Percentiles rank a stretch among this genome's conserved stretches.
phyloP scores from a whole-genome alignment of 2,113 vertebrate genomes.

The Otis tarda region DNA sequence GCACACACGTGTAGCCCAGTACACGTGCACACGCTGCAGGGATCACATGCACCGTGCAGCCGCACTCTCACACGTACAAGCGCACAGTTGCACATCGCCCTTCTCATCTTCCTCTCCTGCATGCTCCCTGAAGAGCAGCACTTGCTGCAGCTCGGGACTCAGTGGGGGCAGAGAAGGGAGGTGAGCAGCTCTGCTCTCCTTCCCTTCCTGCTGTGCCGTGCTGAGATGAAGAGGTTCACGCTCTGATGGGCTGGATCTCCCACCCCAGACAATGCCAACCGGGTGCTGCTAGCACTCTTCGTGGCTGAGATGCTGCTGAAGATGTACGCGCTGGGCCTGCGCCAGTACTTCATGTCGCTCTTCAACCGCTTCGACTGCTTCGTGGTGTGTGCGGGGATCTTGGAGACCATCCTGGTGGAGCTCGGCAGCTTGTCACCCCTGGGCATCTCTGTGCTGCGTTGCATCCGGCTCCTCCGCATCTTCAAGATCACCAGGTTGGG shows the following conservation, averaged over 20 bases:
- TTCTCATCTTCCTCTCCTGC: background rate
- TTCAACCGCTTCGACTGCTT: slow-evolving; percentile 99
- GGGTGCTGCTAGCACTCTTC: slow-evolving; percentile 87
- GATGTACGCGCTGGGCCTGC: slow-evolving; percentile 92
- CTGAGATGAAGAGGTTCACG: background rate
- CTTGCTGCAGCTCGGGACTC: background rate
- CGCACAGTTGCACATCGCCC: background rate
- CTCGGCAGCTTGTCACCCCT: slow-evolving; percentile 83
- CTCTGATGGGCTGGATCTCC: background rate
- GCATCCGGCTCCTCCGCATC: slow-evolving; percentile 91
- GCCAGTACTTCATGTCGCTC: slow-evolving; percentile 93
- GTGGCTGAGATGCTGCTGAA: slow-evolving; percentile 93
- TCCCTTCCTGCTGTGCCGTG: background rate
- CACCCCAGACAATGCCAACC: slow-evolving; percentile 84
- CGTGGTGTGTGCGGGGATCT: slow-evolving; percentile 88
- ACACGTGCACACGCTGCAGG: accelerated
- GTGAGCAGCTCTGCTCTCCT: background rate
- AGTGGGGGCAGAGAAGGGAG: background rate
- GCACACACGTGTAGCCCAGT: accelerated
- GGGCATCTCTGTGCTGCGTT: slow-evolving; percentile 95
- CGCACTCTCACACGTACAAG: accelerated
- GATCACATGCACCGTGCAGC: background rate
- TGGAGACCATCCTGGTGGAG: slow-evolving; percentile 89
- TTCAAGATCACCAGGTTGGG: slow-evolving; percentile 95
- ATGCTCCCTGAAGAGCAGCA: background rate